Conservation (phyloP, 92 coral and sea anemone genomes). For the Parazoanthus swiftii region DNA sequence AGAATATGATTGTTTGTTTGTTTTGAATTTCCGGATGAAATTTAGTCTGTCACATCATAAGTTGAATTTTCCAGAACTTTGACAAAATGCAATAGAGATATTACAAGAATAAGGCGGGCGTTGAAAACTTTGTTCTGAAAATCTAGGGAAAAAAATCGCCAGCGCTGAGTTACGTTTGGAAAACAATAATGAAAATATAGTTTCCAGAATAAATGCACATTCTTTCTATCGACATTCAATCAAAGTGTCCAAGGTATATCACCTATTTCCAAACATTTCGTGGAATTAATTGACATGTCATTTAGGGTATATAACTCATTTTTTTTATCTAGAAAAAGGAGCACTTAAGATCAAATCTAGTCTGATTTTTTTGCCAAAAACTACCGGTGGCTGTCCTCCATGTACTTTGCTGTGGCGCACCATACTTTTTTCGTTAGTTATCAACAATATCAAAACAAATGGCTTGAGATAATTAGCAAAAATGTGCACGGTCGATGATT, state of each 20-base stretch:
- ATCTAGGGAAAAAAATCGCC: not conserved
- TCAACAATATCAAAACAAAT: not conserved
- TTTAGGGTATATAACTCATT: not conserved
- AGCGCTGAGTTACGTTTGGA: not conserved
- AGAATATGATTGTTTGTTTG: not conserved
- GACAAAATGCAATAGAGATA: conserved; percentile 3
- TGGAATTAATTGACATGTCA: not conserved
- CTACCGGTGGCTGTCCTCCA: not conserved
- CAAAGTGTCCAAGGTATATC: not conserved
- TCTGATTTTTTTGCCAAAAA: not conserved
- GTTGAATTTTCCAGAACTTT: conserved; percentile 2
- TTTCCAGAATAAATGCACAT: not conserved
- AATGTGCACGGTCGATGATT: not conserved
- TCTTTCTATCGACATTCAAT: not conserved
- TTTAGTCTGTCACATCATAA: not conserved
- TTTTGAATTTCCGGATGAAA: conserved; percentile 6
- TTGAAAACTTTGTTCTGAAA: not conserved
- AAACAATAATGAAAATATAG: not conserved
- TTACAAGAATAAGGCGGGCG: not conserved
- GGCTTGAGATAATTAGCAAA: not conserved
- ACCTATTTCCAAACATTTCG: not conserved
- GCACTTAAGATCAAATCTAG: not conserved
- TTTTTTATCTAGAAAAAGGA: not conserved
- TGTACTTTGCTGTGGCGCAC: not conserved
- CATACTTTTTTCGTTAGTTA: not conserved